phyloP scores from a whole-genome alignment of 2,113 vertebrate genomes.

The Lycaon pictus region DNA sequence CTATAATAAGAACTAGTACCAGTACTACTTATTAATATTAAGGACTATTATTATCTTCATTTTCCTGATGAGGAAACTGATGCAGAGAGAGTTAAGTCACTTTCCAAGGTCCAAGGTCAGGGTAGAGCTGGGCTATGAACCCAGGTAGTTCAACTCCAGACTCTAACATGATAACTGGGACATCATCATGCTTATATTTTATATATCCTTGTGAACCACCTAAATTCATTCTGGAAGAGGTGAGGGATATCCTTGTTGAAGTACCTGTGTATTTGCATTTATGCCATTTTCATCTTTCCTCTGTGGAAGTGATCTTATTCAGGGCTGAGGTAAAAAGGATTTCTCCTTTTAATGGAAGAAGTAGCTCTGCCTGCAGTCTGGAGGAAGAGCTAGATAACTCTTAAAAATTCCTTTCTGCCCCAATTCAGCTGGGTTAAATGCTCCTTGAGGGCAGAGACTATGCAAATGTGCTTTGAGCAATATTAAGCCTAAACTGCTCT shows the following conservation, averaged over 20 bases:
- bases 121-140: not conserved
- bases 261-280: not conserved
- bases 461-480: constrained; percentile 43
- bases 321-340: not conserved
- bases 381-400: constrained; percentile 30
- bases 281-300: not conserved
- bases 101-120: not conserved
- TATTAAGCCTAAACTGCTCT: constrained; percentile 60
- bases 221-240: not conserved
- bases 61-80: not conserved
- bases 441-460: constrained; percentile 67
- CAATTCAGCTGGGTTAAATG: constrained; percentile 79
- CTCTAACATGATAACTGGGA: not conserved
- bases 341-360: not conserved
- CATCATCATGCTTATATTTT: not conserved
- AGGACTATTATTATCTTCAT: not conserved
- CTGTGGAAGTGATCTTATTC: not conserved
- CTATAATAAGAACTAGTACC: not conserved
- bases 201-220: not conserved
- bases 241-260: not conserved
- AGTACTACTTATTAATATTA: not conserved
- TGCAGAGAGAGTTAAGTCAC: not conserved
- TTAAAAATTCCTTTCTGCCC: constrained; percentile 74
- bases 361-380: not conserved
- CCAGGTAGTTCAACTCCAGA: not conserved